Percentiles rank a stretch among this genome's conserved stretches.
phyloP scores from a whole-genome alignment of 2,797 vertebrate genomes.

The Podarcis lilfordi region DNA sequence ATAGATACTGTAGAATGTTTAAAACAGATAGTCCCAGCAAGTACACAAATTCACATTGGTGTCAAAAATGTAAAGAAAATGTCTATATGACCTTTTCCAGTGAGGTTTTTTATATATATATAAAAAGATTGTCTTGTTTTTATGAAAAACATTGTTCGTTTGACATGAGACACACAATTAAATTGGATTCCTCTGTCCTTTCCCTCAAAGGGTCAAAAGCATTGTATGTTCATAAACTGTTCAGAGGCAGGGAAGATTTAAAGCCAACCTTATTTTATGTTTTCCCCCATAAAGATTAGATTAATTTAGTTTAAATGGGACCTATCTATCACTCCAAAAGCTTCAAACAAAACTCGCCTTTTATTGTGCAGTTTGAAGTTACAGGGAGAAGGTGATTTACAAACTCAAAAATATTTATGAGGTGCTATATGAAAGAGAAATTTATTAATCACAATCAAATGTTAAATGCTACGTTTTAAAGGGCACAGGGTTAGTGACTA shows the following conservation, averaged over 20 bases:
- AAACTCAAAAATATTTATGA: conserved; percentile 32
- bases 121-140: conserved; percentile 63
- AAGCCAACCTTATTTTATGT: conserved; percentile 50
- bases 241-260: conserved; percentile 39
- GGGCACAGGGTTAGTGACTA: conserved; percentile 1
- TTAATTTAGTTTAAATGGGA: conserved; percentile 53
- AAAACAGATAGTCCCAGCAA: conserved; percentile 72
- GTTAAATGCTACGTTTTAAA: background rate
- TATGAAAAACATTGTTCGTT: conserved; percentile 47
- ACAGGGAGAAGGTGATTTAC: conserved; percentile 33
- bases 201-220: conserved; percentile 43
- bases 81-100: conserved; percentile 72
- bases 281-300: conserved; percentile 43
- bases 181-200: conserved; percentile 44
- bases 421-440: conserved; percentile 53
- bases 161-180: conserved; percentile 58
- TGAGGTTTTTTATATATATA: conserved; percentile 13
- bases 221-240: conserved; percentile 55
- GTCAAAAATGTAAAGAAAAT: conserved; percentile 65
- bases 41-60: conserved; percentile 65
- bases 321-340: conserved; percentile 46
- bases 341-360: conserved; percentile 5
- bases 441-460: conserved; percentile 24
- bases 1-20: conserved; percentile 66
- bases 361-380: conserved; percentile 40